Evolutionary conservation across 2,113 vertebrate species (phyloP), one percentile per base, ranked within the genome.

Genomic region (Anser brachyrhynchus): DNA sequence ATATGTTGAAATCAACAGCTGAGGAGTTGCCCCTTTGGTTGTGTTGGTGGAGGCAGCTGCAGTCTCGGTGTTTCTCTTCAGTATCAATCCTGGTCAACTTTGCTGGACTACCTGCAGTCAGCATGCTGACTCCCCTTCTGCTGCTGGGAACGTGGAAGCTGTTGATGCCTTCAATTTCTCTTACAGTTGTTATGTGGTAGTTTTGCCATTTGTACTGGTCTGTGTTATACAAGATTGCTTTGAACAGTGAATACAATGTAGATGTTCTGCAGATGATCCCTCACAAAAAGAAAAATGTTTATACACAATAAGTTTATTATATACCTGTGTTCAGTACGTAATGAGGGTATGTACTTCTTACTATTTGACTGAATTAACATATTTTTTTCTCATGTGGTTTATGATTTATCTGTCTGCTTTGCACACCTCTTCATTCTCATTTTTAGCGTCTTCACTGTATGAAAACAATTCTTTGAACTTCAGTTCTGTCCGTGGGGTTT

Each of bases 21-120:
- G 66, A 41, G 61, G 37, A n/a, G 31, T 46, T 31, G 35, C 7
- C 9, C 14, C 51, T 41, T 62, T 37, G 26, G 15, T 18, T 77
- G 0, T 39, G 1, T 2, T 11, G 41, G 11, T 41, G 39, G 35
- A 54, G 41, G 23, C 0, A 1, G 5, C 23, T 43, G 2, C 61
- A 28, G 23, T 54, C 23, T 70, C 19, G 18, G 43, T 5, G 3
- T 84, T 13, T 2, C 76, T 29, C 37, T 7, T 26, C 18, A 29
- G 16, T 13, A 5, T 13, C 31, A n/a, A 28, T 14, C 26, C 41
- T 54, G 28, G 20, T 57, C 37, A 58, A 6, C 46, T 71, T 39
- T 14, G 9, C n/a, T 59, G 10, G 10, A 3, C 20, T 77, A 0
- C 23, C 26, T 61, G 44, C 9, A 73, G 17, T 62, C 73, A 26